Percentiles rank a stretch among this genome's conserved stretches.
Evolutionary conservation across 2,888 invertebrate species (phyloP).

Genomic region (Folsomia manolachei): DNA sequence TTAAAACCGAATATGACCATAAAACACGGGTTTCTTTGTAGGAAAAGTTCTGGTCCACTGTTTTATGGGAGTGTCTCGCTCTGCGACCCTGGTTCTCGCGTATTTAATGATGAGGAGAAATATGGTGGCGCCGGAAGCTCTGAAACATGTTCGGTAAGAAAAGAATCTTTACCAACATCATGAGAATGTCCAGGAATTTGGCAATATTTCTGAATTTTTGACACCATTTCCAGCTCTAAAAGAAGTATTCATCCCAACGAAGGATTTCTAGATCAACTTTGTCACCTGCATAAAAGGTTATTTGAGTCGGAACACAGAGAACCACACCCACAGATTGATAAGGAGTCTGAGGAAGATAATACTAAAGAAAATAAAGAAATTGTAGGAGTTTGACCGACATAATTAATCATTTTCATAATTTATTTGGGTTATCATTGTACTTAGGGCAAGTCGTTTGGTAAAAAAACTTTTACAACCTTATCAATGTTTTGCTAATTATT

Average conservation of each 20-base stretch:
- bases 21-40: too few species aligned
- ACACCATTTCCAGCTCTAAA: background rate
- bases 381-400: too few species aligned
- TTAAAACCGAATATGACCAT: background rate
- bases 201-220: background rate
- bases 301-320: background rate
- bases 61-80: constrained; percentile 34
- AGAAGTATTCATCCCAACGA: constrained; percentile 34
- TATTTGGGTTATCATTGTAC: too few species aligned
- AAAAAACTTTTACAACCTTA: too few species aligned
- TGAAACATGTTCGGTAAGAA: constrained; percentile 33
- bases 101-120: constrained; percentile 36
- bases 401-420: too few species aligned
- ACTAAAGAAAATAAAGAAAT: background rate
- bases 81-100: constrained; percentile 30
- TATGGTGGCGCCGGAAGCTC: constrained; percentile 30
- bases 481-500: too few species aligned
- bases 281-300: constrained; percentile 26
- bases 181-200: background rate
- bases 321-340: background rate
- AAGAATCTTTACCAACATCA: background rate
- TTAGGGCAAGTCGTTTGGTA: too few species aligned
- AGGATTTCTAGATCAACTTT: constrained; percentile 36
- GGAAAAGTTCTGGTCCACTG: constrained; percentile 40
- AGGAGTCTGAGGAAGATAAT: background rate